Evolutionary conservation across 2,888 invertebrate genomes (phyloP), one percentile per base, ranked within the genome.

Genomic region (Eupithecia exiguata): DNA sequence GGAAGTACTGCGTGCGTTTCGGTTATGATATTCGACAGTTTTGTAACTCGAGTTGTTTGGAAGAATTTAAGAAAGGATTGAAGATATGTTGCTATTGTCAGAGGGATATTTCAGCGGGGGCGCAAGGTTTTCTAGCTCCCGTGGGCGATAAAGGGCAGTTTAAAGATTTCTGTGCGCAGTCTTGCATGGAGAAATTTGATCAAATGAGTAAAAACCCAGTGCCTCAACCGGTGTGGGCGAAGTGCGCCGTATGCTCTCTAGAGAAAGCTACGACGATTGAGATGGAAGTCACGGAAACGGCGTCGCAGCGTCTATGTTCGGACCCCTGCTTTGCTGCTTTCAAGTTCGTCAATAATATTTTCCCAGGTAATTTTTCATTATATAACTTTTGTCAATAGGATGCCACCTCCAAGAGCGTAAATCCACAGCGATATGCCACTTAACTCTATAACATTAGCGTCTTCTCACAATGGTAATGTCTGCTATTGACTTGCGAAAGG

Each of bases 41-140:
- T 91, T 99, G 99, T 88, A 97, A 97, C 79, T 97, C 97, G 3
- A 93, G 94, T 0, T 99, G 99, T 87, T 94, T 98, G 72, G 98
- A 98, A 82, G 97, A 97, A 82, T 98, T 97, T 85, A 98, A 98
- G 87, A 97, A 97, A 85, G 97, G 97, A 0, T 94, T 98, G 36
- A 98, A 98, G 90, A 97, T 98, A 14, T 99, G 99, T 89, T 97
- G 97, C 76, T 98, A 97, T 84, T 99, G 99, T 87, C 98, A 99
- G 85, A 97, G 97, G 83, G 98, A 99, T 86, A 97, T 98, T 81
- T 97, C 97, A 1, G 95, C 95, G 0, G 96, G 96, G 0, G 95
- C 95, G 73, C 97, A 97, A 86, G 97, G 98, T 0, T 98, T 98
- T 83, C 91, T 98, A 65, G 98, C 98, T 0, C 97, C 98, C 0